Evolutionary conservation across 1,140 invertebrate genomes (phyloP), one percentile per base, ranked within the genome.

Genomic region (Drosophila malerkotliana): DNA sequence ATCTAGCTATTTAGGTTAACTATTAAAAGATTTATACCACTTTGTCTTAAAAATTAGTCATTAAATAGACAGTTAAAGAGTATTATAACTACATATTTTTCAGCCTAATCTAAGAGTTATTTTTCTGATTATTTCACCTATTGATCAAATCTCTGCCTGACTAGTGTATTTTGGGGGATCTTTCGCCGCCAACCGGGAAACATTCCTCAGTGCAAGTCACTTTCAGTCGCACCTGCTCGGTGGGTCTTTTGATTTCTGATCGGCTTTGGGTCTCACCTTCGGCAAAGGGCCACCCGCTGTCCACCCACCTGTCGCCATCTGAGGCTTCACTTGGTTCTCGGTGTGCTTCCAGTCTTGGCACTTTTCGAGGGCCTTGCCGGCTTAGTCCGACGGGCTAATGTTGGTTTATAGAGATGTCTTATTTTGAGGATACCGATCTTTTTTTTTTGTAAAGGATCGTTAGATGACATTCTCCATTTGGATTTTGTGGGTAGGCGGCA

Each of bases 231-330:
- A 69, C 52, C 63, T 69, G 66, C 51, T 57, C 15, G 66, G 12
- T 69, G 63, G 63, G 51, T 32, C 52, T 48, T 56, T 69, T 68
- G 66, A 57, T 69, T 69, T 69, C 66, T 55, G 66, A 69, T 69
- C 66, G 63, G 63, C 51, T 69, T 48, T 30, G 18, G 63, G 47
- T 56, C 64, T 56, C 63, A 39, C 51, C 51, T 69, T 39, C 15
- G 51, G 44, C 8, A 45, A 45, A 39, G 53, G 44, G 41, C 63
- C 63, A 48, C 53, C 44, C 44, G 54, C 61, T 64, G 61, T 64
- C 61, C 61, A 64, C 66, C 66, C 66, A 69, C 66, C 66, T 69
- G 66, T 69, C 63, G 66, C 41, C 66, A 48, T 24, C 61, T 55
- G 51, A 15, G 64, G 44, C 51, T 39, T 69, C 39, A 12, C 51